Percentiles rank a stretch among this genome's conserved stretches.
phyloP scores from a whole-genome alignment of 2,888 invertebrate genomes.

The Leucophora obtusa region DNA sequence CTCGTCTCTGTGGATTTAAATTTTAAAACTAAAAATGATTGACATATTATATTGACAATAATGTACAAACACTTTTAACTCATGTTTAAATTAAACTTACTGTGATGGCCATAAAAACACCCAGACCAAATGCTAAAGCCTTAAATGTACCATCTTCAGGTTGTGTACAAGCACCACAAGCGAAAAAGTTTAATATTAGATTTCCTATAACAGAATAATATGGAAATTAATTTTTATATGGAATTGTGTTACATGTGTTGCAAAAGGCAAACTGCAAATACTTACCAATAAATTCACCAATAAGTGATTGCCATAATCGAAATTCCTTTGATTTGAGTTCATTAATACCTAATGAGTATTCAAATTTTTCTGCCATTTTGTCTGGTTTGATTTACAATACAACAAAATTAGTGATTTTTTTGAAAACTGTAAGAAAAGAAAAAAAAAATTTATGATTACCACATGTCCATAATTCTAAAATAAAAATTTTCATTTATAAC shows the following conservation, averaged over 20 bases:
- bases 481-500: slow-evolving; percentile 5
- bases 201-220: slow-evolving; percentile 80
- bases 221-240: background rate
- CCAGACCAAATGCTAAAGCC: slow-evolving; percentile 90
- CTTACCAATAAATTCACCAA: slow-evolving; percentile 91
- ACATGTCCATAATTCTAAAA: background rate
- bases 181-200: slow-evolving; percentile 91
- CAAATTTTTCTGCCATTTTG: slow-evolving; percentile 78
- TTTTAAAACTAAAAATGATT: slow-evolving; percentile 24
- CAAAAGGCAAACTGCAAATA: background rate
- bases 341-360: slow-evolving; percentile 84
- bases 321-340: slow-evolving; percentile 85
- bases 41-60: slow-evolving; percentile 19
- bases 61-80: background rate
- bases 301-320: slow-evolving; percentile 87
- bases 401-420: slow-evolving; percentile 39
- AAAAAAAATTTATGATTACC: slow-evolving; percentile 16
- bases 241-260: slow-evolving; percentile 4
- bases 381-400: slow-evolving; percentile 7
- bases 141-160: slow-evolving; percentile 82
- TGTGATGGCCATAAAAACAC: slow-evolving; percentile 90
- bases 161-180: slow-evolving; percentile 88
- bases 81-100: slow-evolving; percentile 79
- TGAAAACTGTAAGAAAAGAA: slow-evolving; percentile 27
- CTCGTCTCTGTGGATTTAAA: background rate